phyloP scores from a whole-genome alignment of 2,888 invertebrate species.

The Chirona hameri region DNA sequence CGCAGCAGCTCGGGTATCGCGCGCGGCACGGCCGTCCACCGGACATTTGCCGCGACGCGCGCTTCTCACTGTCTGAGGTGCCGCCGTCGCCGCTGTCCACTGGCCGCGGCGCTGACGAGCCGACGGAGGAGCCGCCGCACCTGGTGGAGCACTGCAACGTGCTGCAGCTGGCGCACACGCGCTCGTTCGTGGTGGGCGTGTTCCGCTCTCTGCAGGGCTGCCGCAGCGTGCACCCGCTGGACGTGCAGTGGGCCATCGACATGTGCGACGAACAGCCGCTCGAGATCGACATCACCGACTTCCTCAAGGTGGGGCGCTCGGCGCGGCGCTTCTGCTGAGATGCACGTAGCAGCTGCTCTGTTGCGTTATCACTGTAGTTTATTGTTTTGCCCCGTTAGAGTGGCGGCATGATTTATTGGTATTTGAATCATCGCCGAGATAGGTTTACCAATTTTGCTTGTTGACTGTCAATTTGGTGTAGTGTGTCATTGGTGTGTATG shows the following conservation, averaged over 20 bases:
- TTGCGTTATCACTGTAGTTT: too few species aligned
- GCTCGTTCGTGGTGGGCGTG: constrained; percentile 38
- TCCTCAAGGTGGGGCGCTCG: constrained; percentile 50
- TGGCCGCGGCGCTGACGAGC: neutral
- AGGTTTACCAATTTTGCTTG: too few species aligned
- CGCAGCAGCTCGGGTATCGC: constrained; percentile 32
- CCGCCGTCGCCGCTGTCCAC: neutral
- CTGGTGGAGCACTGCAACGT: constrained; percentile 27
- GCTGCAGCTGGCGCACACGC: constrained; percentile 38
- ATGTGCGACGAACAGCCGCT: constrained; percentile 64
- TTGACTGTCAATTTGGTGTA: too few species aligned
- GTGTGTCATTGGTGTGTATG: too few species aligned
- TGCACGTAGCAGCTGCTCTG: too few species aligned
- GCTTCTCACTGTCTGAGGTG: constrained; percentile 28
- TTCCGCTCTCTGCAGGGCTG: constrained; percentile 57
- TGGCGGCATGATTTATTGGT: too few species aligned
- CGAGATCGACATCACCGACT: constrained; percentile 66
- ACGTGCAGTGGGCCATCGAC: constrained; percentile 65
- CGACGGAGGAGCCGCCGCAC: constrained; percentile 1
- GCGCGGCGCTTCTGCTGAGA: too few species aligned
- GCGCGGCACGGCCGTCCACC: neutral
- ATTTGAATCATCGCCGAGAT: too few species aligned
- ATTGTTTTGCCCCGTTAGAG: too few species aligned
- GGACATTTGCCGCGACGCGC: constrained; percentile 1
- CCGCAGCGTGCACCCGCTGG: constrained; percentile 56